These are phyloP conservation scores for Myopa testacea DNA, from an alignment of 2,888 invertebrate species.

Conservation along the genomic window DNA sequence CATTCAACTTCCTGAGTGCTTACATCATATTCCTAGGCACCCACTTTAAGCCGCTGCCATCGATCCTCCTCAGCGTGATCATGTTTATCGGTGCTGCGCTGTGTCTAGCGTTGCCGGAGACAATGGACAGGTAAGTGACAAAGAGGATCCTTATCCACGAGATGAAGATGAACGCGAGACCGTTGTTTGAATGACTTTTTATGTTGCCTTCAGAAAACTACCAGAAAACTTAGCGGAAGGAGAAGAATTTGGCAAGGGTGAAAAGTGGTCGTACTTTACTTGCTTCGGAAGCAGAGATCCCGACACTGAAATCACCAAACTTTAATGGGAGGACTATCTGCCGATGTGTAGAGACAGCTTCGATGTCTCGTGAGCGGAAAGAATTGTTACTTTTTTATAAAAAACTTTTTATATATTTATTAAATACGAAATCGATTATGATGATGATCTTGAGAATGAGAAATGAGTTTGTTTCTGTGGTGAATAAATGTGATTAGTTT, in stretches of 20 bases:
- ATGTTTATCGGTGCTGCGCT: conserved; percentile 70
- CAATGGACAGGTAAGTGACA: conserved; percentile 64
- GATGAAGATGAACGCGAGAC: neutral
- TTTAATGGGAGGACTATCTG: conserved; percentile 1
- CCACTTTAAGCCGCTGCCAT: conserved; percentile 69
- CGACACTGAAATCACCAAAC: conserved; percentile 28
- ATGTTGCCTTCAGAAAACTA: conserved; percentile 61
- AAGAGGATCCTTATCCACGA: no score
- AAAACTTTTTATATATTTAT: conserved; percentile 28
- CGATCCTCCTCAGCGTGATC: conserved; percentile 70
- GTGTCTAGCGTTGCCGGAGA: conserved; percentile 72
- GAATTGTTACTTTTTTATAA: conserved; percentile 12
- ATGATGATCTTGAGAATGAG: neutral
- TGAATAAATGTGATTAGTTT: conserved; percentile 1
- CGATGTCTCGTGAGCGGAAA: neutral
- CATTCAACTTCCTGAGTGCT: conserved; percentile 71
- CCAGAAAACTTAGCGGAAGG: conserved; percentile 72
- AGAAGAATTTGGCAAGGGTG: conserved; percentile 71
- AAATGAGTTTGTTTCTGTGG: conserved; percentile 12
- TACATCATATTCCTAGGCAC: conserved; percentile 70
- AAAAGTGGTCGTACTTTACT: conserved; percentile 69
- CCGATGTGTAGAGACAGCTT: neutral
- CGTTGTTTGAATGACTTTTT: neutral
- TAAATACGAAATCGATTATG: conserved; percentile 16
- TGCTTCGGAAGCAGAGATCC: conserved; percentile 54